Base-by-base conservation (phyloP, 2,797 vertebrate species). In the Odontamblyopus rebecca region DNA sequence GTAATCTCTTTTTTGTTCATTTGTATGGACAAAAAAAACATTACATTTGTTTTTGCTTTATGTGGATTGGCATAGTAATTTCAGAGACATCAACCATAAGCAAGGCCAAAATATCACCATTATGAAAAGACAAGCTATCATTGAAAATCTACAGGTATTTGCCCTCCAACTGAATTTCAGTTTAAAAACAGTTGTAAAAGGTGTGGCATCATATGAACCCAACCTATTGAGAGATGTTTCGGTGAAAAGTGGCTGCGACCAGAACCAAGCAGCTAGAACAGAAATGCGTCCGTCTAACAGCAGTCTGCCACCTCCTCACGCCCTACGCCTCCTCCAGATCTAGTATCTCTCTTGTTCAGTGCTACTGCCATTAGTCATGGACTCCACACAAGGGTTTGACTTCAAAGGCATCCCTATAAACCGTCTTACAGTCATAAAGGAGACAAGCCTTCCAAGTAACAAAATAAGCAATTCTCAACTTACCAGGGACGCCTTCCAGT, bases 361-460 rank as follows among this genome's bases (percentile, higher is more conserved):
- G 88, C 85, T 91, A 90, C 91, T 91, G 89, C 89, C 91, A 92
- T 92, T 86, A 76, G 87, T 90, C 91, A 91, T 86, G 89, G 90
- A 92, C 86, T 88, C 87, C 85, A 90, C 87, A 91, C 90, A 85
- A 87, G 89, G 90, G 87, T 90, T 90, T 89, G 84, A 90, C 89
- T 89, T 84, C 86, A 86, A 86, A 89, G 85, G 81, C 89, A 92
- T 90, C 90, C 89, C 90, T 88, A 87, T 86, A 90, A 60, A 91
- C 89, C 85, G 89, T 94, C 91, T 91, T 92, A 92, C 90, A 92
- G 91, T 93, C 91, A 93, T 92, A 94, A 93, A 93, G 92, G 93
- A 94, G 92, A 93, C 92, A 94, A 94, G 92, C 91, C 92, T 94
- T 94, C 90, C 89, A 92, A 93, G 84, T 90, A 92, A 92, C 90